phyloP scores from a whole-genome alignment of 2,113 vertebrate genomes.

The Dipodomys stephensi region DNA sequence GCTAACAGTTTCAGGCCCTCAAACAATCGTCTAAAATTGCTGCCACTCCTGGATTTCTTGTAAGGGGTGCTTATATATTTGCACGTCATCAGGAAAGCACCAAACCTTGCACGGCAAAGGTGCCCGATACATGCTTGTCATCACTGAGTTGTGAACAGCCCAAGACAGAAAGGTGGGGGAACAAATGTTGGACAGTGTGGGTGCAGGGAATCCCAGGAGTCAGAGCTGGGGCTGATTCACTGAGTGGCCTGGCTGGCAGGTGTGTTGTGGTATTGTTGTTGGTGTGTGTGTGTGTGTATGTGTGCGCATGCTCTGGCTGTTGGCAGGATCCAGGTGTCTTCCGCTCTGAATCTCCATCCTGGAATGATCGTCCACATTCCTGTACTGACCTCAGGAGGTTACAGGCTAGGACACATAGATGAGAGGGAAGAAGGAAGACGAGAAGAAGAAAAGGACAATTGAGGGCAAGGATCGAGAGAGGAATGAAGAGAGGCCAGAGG shows the following conservation, averaged over 20 bases:
- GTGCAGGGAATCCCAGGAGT: not conserved
- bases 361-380: not conserved
- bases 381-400: not conserved
- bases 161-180: not conserved
- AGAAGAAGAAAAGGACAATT: conserved; percentile 3
- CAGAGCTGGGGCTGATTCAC: not conserved
- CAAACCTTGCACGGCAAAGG: not conserved
- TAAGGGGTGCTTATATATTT: not conserved
- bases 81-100: not conserved
- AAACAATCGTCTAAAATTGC: not conserved
- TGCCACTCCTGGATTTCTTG: not conserved
- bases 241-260: not conserved
- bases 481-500: not conserved
- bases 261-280: not conserved
- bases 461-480: conserved; percentile 10
- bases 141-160: not conserved
- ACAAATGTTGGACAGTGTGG: not conserved
- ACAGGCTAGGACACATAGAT: not conserved
- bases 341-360: not conserved
- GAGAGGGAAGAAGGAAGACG: not conserved
- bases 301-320: not conserved
- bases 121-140: not conserved
- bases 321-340: not conserved
- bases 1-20: not conserved
- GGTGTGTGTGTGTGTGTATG: too few relatives aligned